These are phyloP conservation scores for Parascotia fuliginaria DNA, from an alignment of 2,888 invertebrate genomes.

Conservation along the genomic window DNA sequence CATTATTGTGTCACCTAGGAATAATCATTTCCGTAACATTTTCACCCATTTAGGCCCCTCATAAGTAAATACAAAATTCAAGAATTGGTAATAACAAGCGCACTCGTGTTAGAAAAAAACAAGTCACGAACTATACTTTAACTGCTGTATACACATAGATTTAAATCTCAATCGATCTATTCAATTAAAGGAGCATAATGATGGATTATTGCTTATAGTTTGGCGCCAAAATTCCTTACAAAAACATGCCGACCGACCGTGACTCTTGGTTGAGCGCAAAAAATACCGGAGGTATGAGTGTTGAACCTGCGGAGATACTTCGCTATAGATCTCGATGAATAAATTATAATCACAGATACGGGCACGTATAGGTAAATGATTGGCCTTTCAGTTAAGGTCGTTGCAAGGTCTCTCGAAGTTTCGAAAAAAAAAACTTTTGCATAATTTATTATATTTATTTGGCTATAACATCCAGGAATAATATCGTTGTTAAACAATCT, in stretches of 20 bases:
- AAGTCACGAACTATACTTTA: slow-evolving; percentile 51
- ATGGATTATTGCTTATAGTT: slow-evolving; percentile 63
- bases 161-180: slow-evolving; percentile 24
- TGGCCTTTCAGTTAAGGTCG: slow-evolving; percentile 54
- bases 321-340: slow-evolving; percentile 29
- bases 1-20: slow-evolving; percentile 4
- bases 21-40: slow-evolving; percentile 49
- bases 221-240: slow-evolving; percentile 82
- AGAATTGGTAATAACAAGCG: slow-evolving; percentile 48
- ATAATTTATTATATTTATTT: slow-evolving; percentile 44
- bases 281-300: slow-evolving; percentile 49
- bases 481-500: no score
- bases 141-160: slow-evolving; percentile 29
- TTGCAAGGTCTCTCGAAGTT: slow-evolving; percentile 43
- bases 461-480: slow-evolving; percentile 48
- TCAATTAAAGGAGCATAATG: slow-evolving; percentile 35
- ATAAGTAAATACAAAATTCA: slow-evolving; percentile 63
- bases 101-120: slow-evolving; percentile 49
- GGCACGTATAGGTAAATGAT: slow-evolving; percentile 29
- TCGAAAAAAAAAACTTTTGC: slow-evolving; percentile 39
- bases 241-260: slow-evolving; percentile 80
- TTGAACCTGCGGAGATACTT: slow-evolving; percentile 42
- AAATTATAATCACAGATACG: slow-evolving; percentile 6
- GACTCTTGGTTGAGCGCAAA: slow-evolving; percentile 68
- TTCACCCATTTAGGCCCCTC: slow-evolving; percentile 66